Percentiles rank a stretch among this genome's conserved stretches.
phyloP scores from a whole-genome alignment of 2,888 invertebrate species.

The Chymomyza amoena region DNA sequence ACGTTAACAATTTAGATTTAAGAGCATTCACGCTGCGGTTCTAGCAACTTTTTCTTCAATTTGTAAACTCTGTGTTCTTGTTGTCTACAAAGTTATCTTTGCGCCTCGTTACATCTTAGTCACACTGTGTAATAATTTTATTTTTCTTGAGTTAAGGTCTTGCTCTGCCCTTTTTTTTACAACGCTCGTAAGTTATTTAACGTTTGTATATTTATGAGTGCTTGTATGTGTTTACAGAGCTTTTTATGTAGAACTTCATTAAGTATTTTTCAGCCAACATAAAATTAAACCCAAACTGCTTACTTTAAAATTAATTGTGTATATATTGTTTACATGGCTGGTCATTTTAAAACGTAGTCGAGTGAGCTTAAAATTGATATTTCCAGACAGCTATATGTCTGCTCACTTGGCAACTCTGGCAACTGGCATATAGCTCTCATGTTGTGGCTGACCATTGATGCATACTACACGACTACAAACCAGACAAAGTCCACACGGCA shows the following conservation, averaged over 20 bases:
- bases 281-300: not conserved
- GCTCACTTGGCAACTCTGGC: not conserved
- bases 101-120: slow-evolving; percentile 41
- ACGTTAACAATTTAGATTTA: too few relatives aligned
- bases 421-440: slow-evolving; percentile 10
- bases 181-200: slow-evolving; percentile 11
- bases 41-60: not conserved
- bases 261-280: not conserved
- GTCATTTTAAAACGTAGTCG: not conserved
- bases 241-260: not conserved
- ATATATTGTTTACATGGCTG: not conserved
- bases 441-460: slow-evolving; percentile 11
- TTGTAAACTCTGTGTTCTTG: not conserved
- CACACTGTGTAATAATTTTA: slow-evolving; percentile 49
- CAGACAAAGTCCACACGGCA: slow-evolving; percentile 8
- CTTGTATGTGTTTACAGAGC: not conserved
- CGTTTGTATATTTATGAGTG: not conserved
- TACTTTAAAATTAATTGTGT: not conserved
- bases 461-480: not conserved
- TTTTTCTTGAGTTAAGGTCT: slow-evolving; percentile 1
- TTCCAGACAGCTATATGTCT: not conserved
- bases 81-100: slow-evolving; percentile 16
- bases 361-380: not conserved
- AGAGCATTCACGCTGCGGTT: not conserved
- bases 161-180: not conserved